Base-by-base conservation (phyloP, 2,797 vertebrate genomes). In the Pagetopsis macropterus region DNA sequence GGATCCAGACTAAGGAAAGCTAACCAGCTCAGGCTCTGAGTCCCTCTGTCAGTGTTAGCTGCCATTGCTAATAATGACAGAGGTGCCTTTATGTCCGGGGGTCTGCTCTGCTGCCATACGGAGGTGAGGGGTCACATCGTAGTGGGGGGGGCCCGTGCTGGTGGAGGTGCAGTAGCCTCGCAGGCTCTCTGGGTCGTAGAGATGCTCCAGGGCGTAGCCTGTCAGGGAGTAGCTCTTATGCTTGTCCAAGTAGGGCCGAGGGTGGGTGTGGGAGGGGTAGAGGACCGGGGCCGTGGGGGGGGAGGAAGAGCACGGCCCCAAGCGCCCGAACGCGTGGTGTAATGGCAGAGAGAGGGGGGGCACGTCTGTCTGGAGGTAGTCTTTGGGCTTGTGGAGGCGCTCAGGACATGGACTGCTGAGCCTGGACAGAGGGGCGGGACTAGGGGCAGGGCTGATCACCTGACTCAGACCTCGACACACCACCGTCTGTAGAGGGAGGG, bases 11-110 rank as follows among this genome's bases (percentile, higher is more conserved):
- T 2, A 56, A 41, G 15, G 40, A 56, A 23, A 21, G 54, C 23
- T 60, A 45, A 65, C 40, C 76, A 59, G 43, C 46, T 59, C 33
- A 43, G 49, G 37, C 51, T 31, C 3, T 51, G 62, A 48, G 60
- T 75, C 64, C 45, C 19, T 12, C 12, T 57, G 43, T n/a, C 65
- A 91, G 91, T 86, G 95, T 96, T 97, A 99, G 95, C 97, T 99
- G 88, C 97, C 96, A 55, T 98, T 99, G 81, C 96, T 97, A 93
- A 99, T 98, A 92, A 99, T 99, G 89, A 99, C 97, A 3, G 97
- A 97, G 71, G 97, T 97, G 90, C 96, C 96, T 92, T 99, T 99
- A 91, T 98, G 97, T 92, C 94, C 95, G 57, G 96, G 93, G 59
- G 94, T 90, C 76, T 96, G 94, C 79, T 99, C 97, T 65, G 96